A percentile compares a stretch with the other conserved stretches of the same genome.
Conservation (phyloP, 2,113 vertebrate species). For the Campylomormyrus numenius region DNA sequence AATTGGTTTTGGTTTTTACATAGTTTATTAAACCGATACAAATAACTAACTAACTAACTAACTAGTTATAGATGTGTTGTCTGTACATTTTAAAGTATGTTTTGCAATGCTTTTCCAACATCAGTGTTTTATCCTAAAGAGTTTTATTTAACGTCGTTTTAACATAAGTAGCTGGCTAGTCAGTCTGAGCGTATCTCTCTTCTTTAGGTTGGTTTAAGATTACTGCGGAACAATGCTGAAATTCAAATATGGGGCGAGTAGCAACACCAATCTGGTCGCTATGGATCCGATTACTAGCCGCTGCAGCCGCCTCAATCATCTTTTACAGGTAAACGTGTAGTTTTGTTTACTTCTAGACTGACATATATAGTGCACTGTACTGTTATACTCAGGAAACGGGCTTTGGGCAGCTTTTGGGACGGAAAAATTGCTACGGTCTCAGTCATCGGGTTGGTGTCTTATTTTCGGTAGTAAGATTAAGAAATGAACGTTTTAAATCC, state of each 20-base stretch:
- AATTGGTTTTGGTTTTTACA: neutral
- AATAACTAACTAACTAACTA: neutral
- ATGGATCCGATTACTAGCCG: conserved; percentile 74
- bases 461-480: neutral
- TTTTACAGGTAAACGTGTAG: conserved; percentile 77
- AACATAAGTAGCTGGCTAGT: neutral
- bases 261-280: conserved; percentile 39
- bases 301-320: conserved; percentile 71
- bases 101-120: neutral
- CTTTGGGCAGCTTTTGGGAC: neutral
- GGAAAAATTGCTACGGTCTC: neutral
- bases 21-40: neutral
- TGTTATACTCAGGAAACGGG: neutral
- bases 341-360: neutral
- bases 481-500: neutral
- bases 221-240: conserved; percentile 75
- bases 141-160: neutral
- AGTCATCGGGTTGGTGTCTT: neutral
- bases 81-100: neutral
- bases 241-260: conserved; percentile 77
- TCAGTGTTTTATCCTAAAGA: neutral
- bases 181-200: neutral
- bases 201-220: neutral
- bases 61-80: neutral
- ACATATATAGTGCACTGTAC: neutral